These are phyloP conservation scores for Ciconia maguari DNA, from an alignment of 2,113 vertebrate species.

Conservation along the genomic window DNA sequence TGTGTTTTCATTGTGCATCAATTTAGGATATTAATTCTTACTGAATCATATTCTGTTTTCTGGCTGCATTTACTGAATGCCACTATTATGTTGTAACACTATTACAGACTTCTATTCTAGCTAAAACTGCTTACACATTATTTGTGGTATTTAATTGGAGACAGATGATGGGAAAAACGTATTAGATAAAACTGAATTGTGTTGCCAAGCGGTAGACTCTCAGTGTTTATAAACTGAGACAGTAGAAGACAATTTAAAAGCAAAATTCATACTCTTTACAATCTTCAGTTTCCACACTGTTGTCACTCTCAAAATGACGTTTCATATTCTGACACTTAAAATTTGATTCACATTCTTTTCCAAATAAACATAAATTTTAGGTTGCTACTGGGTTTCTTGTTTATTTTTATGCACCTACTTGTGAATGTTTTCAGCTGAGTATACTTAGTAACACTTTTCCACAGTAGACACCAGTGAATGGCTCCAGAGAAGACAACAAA, in stretches of 20 bases:
- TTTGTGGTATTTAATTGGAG: not conserved
- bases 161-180: not conserved
- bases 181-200: not conserved
- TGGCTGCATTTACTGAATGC: not conserved
- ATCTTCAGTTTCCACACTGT: not conserved
- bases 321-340: not conserved
- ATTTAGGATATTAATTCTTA: not conserved
- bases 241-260: not conserved
- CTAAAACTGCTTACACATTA: conserved; percentile 28
- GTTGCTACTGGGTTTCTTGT: not conserved
- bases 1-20: not conserved
- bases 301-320: not conserved
- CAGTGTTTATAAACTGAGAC: not conserved
- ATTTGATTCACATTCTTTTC: not conserved
- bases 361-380: not conserved
- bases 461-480: not conserved
- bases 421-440: not conserved
- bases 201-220: not conserved
- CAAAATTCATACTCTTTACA: not conserved
- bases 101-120: not conserved
- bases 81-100: not conserved
- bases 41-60: not conserved
- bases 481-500: not conserved
- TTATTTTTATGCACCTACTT: not conserved
- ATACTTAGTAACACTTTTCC: not conserved